A percentile compares a stretch with the other conserved stretches of the same genome.
phyloP scores from a whole-genome alignment of 2,113 vertebrate species.

The Muntiacus muntjak region DNA sequence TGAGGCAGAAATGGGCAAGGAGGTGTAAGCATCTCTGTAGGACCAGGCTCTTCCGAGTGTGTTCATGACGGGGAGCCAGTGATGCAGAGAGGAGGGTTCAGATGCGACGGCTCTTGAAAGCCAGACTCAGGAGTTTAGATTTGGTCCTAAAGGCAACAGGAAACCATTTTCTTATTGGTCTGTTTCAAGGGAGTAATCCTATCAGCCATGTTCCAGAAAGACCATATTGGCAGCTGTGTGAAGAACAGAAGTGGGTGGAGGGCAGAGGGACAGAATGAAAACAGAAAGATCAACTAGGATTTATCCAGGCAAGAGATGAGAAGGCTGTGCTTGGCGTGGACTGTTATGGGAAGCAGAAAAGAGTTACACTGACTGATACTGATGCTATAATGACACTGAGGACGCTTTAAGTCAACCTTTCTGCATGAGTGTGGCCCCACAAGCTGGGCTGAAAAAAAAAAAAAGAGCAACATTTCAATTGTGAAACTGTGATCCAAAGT shows the following conservation, averaged over 20 bases:
- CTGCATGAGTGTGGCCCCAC: too few species aligned
- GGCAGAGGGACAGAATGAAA: background rate
- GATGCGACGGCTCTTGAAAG: background rate
- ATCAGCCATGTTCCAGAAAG: background rate
- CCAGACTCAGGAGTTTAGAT: background rate
- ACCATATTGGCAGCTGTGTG: background rate
- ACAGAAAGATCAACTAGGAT: background rate
- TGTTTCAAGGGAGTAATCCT: background rate
- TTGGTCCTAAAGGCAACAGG: background rate
- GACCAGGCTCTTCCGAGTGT: fast-evolving
- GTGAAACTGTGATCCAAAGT: background rate
- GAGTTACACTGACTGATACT: background rate
- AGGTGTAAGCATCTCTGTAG: background rate
- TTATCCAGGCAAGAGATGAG: background rate
- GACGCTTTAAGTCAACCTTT: background rate
- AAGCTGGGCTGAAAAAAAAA: background rate
- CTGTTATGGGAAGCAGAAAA: background rate
- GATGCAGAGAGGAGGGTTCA: fast-evolving
- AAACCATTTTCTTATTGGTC: background rate
- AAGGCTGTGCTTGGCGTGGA: background rate
- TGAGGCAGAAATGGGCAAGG: background rate
- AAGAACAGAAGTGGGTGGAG: background rate
- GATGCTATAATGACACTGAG: background rate
- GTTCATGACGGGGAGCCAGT: background rate
- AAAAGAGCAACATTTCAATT: background rate